Base-by-base conservation (phyloP, 2,113 vertebrate species). In the Morphnarchus princeps region DNA sequence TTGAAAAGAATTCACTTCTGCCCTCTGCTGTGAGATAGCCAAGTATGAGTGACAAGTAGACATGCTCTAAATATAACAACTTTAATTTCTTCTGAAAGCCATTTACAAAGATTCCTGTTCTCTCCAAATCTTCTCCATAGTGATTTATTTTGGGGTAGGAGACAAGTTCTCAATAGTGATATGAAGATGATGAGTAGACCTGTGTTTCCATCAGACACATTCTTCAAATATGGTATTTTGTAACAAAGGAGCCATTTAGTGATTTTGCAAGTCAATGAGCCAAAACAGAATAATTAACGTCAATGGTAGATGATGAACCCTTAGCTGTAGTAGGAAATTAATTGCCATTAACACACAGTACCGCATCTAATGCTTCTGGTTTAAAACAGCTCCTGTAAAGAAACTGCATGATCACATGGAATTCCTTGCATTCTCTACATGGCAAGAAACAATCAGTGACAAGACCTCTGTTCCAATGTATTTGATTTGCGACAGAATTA, bases 281-380 rank as follows among this genome's bases (percentile, higher is more conserved):
- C 86, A 95, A 89, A 93, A 89, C 61, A 96, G 77, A 96, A 94
- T 93, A 96, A 97, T 95, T 93, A 82, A 94, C 38, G 49, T 86
- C 86, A 95, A n/a, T 73, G 73, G 87, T 59, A 74, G 80, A 93
- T 73, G 80, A 96, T 79, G 58, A 97, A 95, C 92, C 28, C 66
- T 91, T 72, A 94, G 83, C 61, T 18, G n/a, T 65, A 94, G 73
- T 90, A 73, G 61, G 50, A 80, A 97, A 57, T 62, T 82, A 96
- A 93, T 61, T 96, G 87, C 40, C 87, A 94, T 93, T 83, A 97
- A 91, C 80, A 82, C 76, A 96, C 43, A 89, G 32, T 62, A 92
- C 90, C 43, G 3, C 38, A 76, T 76, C 81, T 87, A 90, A 67
- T 49, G 45, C 82, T 62, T 50, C 47, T 82, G 18, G 40, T 94